These are phyloP conservation scores for Lasioglossum malachurum DNA, from an alignment of 2,888 invertebrate species.

Conservation along the genomic window DNA sequence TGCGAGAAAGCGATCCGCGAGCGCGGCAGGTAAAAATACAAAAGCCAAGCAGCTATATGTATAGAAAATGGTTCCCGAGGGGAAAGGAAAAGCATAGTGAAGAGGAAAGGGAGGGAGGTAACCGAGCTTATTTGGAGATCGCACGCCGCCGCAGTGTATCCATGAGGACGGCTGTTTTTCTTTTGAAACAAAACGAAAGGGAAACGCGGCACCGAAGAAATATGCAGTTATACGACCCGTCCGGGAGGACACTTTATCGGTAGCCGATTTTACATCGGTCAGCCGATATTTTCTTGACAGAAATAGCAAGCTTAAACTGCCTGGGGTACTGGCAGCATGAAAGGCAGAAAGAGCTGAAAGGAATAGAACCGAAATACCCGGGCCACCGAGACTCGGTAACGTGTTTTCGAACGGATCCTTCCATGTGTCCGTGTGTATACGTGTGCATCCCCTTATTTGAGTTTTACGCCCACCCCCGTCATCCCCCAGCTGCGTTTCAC, in stretches of 20 bases:
- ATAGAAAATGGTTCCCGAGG: constrained; percentile 47
- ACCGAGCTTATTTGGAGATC: constrained; percentile 54
- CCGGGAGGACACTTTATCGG: constrained; percentile 49
- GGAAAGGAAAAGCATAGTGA: constrained; percentile 6
- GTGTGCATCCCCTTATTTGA: constrained; percentile 1
- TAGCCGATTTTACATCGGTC: constrained; percentile 38
- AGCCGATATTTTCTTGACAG: constrained; percentile 50
- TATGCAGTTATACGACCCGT: constrained; percentile 56
- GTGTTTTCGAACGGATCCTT: constrained; percentile 16
- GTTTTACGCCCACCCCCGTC: not conserved
- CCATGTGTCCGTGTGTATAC: not conserved
- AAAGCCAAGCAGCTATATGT: constrained; percentile 38
- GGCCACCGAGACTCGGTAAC: constrained; percentile 24
- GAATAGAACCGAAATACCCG: constrained; percentile 21
- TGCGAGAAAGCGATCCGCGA: constrained; percentile 48
- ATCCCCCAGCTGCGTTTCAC: not conserved
- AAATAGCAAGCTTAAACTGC: constrained; percentile 62
- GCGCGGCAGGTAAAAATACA: constrained; percentile 41
- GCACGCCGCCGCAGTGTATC: constrained; percentile 17
- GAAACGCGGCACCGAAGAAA: constrained; percentile 37
- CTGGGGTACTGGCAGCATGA: constrained; percentile 39
- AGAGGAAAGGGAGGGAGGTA: not conserved
- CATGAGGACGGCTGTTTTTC: constrained; percentile 1
- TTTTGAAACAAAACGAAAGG: constrained; percentile 32
- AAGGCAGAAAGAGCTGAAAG: constrained; percentile 49